Conservation (phyloP, 1,140 invertebrate genomes). For the Vanessa tameamea region DNA sequence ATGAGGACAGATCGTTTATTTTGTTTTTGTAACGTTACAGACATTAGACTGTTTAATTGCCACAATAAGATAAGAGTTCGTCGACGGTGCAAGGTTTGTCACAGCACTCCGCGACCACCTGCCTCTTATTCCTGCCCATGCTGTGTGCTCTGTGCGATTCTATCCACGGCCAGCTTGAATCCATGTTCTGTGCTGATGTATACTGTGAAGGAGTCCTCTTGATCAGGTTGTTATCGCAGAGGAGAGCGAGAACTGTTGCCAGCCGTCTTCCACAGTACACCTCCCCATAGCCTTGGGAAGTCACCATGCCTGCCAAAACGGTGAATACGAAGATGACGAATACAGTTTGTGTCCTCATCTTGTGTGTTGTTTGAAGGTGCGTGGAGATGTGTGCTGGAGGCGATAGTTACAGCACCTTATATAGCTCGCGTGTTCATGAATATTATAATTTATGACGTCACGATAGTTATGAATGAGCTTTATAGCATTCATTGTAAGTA, state of each 20-base stretch:
- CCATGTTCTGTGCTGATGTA: neutral
- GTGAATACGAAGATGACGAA: neutral
- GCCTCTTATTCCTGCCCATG: conserved; percentile 33
- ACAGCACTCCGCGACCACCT: conserved; percentile 44
- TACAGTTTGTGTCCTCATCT: conserved; percentile 29
- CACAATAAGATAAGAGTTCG: conserved; percentile 37
- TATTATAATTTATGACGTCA: neutral
- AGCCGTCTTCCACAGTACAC: conserved; percentile 41
- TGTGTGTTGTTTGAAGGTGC: conserved; percentile 6
- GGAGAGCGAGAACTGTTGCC: conserved; percentile 25
- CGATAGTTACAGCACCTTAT: neutral
- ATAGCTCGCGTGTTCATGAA: neutral
- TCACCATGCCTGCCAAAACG: neutral
- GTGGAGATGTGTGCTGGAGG: neutral
- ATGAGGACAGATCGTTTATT: neutral
- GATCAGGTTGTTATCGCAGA: conserved; percentile 33
- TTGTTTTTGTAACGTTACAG: neutral
- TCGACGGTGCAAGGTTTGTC: conserved; percentile 40
- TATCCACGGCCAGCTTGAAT: conserved; percentile 34
- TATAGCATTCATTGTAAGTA: no score
- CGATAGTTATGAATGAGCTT: no score
- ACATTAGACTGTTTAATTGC: neutral
- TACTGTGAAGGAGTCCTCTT: conserved; percentile 29
- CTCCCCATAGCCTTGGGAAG: conserved; percentile 21
- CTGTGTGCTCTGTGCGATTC: conserved; percentile 18